Percentiles rank a stretch among this genome's conserved stretches.
Evolutionary conservation across 2,113 vertebrate species (phyloP).

Genomic region (Mirounga angustirostris): DNA sequence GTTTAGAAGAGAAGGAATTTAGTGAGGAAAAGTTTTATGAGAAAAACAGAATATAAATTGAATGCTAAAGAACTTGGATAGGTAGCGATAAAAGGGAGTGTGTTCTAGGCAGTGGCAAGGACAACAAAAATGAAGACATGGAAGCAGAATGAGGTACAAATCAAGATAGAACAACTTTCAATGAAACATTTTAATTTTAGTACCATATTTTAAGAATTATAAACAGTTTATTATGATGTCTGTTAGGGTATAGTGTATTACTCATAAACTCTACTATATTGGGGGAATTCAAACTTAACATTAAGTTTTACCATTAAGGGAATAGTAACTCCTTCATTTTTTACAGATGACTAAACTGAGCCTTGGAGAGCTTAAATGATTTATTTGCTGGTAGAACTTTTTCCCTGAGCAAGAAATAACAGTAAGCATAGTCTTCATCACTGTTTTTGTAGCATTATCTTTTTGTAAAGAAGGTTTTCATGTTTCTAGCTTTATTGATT

Average conservation of each 20-base stretch:
- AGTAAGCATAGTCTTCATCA: neutral
- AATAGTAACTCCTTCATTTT: neutral
- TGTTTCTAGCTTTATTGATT: conserved; percentile 36
- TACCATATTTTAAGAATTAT: neutral
- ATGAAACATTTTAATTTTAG: conserved; percentile 14
- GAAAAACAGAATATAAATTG: neutral
- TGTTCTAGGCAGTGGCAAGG: neutral
- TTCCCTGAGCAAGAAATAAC: neutral
- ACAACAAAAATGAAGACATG: conserved; percentile 27
- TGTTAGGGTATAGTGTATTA: conserved; percentile 15
- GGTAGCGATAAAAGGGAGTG: neutral
- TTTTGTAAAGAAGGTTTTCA: conserved; percentile 40
- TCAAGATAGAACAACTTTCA: conserved; percentile 23
- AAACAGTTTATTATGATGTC: conserved; percentile 34
- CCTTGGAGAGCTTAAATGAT: conserved; percentile 2
- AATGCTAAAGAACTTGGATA: conserved; percentile 1
- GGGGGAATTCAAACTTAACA: conserved; percentile 25
- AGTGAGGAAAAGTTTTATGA: neutral
- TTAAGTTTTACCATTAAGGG: neutral
- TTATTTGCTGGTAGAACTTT: neutral
- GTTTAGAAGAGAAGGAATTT: neutral
- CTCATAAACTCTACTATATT: conserved; percentile 1
- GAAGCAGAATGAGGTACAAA: conserved; percentile 10
- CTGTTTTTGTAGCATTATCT: conserved; percentile 13
- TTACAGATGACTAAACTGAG: conserved; percentile 17